Percentiles rank a stretch among this genome's conserved stretches.
These are phyloP conservation scores for Theonella swinhoei DNA, from an alignment of 37 sponge, comb jelly and placozoan genomes.

Conservation along the genomic window DNA sequence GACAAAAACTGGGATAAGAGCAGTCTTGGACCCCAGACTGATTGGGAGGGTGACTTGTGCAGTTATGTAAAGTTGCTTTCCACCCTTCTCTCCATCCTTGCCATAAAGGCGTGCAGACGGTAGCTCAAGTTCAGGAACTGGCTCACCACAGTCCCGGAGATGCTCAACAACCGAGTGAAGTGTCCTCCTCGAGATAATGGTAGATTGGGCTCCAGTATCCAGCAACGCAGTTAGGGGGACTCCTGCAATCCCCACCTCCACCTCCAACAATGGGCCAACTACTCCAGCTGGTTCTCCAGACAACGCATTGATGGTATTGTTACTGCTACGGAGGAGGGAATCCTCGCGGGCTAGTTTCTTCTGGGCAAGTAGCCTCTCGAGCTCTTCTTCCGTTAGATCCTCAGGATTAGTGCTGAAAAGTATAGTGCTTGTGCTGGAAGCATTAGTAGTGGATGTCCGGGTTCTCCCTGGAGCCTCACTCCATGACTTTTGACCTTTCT, in stretches of 20 bases:
- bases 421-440: not conserved
- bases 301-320: not conserved
- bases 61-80: conserved; percentile 2
- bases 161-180: conserved; percentile 6
- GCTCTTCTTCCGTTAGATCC: conserved; percentile 1
- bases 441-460: not conserved
- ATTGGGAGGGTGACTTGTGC: conserved; percentile 17
- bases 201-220: conserved; percentile 52
- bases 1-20: conserved; percentile 20
- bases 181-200: conserved; percentile 21
- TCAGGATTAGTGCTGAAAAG: too few species aligned
- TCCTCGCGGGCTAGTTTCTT: not conserved
- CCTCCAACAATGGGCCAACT: conserved; percentile 13
- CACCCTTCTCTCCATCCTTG: conserved; percentile 10
- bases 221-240: conserved; percentile 9
- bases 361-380: not conserved
- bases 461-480: conserved; percentile 2
- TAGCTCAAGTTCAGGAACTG: not conserved
- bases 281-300: not conserved
- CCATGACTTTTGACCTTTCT: too few species aligned
- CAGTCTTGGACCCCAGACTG: not conserved
- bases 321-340: not conserved
- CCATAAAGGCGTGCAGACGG: conserved; percentile 21
- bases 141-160: not conserved
- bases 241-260: conserved; percentile 21